These are phyloP conservation scores for Colaptes auratus DNA, from an alignment of 2,113 vertebrate genomes.

Conservation along the genomic window DNA sequence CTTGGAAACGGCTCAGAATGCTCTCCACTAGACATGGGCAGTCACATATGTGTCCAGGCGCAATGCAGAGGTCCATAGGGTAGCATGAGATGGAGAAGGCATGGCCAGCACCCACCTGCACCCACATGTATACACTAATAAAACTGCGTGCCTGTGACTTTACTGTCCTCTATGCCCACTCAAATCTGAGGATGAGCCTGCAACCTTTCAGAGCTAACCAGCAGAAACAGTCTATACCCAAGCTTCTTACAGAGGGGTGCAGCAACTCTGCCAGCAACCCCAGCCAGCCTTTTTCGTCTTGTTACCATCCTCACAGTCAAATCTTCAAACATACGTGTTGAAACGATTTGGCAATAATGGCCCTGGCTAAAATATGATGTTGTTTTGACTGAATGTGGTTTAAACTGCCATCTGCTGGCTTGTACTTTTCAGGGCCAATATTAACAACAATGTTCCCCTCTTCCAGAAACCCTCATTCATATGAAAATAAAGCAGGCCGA, in stretches of 20 bases:
- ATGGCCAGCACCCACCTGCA: neutral
- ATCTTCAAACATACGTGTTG: slow-evolving; percentile 2
- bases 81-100: neutral
- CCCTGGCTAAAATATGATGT: slow-evolving; percentile 36
- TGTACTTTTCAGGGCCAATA: slow-evolving; percentile 50
- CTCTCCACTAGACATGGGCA: rapidly evolving
- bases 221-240: rapidly evolving
- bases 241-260: neutral
- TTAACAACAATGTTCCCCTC: slow-evolving; percentile 41
- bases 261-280: neutral
- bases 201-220: neutral
- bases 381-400: slow-evolving; percentile 67
- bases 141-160: neutral
- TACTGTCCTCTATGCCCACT: neutral
- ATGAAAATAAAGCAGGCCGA: slow-evolving; percentile 42
- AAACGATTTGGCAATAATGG: slow-evolving; percentile 28
- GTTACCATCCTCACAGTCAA: neutral
- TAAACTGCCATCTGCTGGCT: slow-evolving; percentile 74
- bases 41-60: rapidly evolving
- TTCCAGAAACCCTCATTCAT: slow-evolving; percentile 43
- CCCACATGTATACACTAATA: neutral
- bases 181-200: rapidly evolving
- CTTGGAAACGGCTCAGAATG: neutral
- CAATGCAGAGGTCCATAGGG: neutral
- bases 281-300: neutral